Percentiles rank a stretch among this genome's conserved stretches.
Evolutionary conservation across 2,888 invertebrate genomes (phyloP).

Genomic region (Agriopis aurantiaria): DNA sequence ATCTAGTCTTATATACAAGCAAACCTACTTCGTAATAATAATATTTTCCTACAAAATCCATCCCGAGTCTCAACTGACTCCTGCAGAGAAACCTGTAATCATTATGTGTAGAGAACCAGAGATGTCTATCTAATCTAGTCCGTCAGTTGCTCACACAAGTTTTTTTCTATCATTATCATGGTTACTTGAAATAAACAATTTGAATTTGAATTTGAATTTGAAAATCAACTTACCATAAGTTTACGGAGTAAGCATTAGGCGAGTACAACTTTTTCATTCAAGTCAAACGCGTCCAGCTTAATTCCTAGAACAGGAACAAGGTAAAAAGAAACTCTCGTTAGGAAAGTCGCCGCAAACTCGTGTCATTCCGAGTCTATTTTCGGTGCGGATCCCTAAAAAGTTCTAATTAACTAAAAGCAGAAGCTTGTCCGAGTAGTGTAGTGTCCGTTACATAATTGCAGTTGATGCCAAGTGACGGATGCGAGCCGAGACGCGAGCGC

Average conservation of each 20-base stretch:
- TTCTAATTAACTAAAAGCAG: conserved; percentile 47
- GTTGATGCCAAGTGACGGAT: conserved; percentile 64
- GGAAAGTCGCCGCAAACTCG: conserved; percentile 34
- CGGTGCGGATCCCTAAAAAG: conserved; percentile 38
- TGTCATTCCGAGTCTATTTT: conserved; percentile 38
- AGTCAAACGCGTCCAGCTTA: conserved; percentile 25
- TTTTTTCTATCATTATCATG: conserved; percentile 27
- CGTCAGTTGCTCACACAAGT: conserved; percentile 6
- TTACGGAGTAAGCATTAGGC: conserved; percentile 27
- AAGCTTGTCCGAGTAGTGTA: conserved; percentile 48
- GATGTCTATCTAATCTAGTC: neutral
- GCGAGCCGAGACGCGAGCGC: conserved; percentile 44
- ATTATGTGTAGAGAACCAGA: neutral
- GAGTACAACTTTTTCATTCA: conserved; percentile 33
- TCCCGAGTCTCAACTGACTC: neutral
- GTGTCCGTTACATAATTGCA: conserved; percentile 71
- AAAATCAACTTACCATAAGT: conserved; percentile 32
- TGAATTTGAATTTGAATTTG: too few relatives aligned
- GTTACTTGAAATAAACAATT: too few relatives aligned
- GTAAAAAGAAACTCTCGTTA: conserved; percentile 39
- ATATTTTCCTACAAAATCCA: neutral
- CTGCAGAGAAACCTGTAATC: neutral
- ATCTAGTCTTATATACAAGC: neutral
- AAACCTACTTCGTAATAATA: neutral
- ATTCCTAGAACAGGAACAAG: conserved; percentile 32